Evolutionary conservation across 2,113 vertebrate genomes (phyloP).

Genomic region (Xenus cinereus): DNA sequence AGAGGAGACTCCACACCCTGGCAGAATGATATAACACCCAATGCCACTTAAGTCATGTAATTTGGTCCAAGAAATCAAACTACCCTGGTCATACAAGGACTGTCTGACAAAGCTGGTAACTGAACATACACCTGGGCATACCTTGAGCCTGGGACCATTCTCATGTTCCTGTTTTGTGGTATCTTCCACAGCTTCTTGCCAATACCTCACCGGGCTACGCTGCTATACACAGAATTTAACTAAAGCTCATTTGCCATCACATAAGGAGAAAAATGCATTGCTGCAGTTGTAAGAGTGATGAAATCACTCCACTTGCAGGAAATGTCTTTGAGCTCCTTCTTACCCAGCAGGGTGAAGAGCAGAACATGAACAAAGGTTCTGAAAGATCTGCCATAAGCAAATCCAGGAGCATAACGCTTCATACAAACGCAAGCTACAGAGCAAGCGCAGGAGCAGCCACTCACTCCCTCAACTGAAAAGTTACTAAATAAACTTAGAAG

Average conservation of each 20-base stretch:
- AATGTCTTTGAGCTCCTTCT: background rate
- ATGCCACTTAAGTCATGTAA: background rate
- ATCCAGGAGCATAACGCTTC: background rate
- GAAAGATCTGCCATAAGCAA: background rate
- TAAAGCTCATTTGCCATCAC: background rate
- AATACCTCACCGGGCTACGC: background rate
- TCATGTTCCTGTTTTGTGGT: background rate
- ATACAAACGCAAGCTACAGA: background rate
- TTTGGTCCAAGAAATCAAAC: background rate
- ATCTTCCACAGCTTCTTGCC: background rate
- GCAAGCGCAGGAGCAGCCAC: background rate
- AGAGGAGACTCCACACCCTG: background rate
- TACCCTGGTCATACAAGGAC: background rate
- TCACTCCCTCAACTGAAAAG: background rate
- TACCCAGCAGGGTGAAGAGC: background rate
- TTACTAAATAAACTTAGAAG: background rate
- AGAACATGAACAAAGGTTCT: background rate
- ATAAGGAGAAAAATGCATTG: background rate
- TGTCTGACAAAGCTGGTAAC: background rate
- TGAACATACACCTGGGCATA: background rate
- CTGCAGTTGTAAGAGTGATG: background rate
- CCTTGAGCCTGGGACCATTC: background rate
- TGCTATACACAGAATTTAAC: background rate
- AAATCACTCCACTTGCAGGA: background rate
- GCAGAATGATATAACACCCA: background rate